A percentile compares a stretch with the other conserved stretches of the same genome.
Evolutionary conservation across 1,140 invertebrate species (phyloP).

Genomic region (Metopolophium dirhodum): DNA sequence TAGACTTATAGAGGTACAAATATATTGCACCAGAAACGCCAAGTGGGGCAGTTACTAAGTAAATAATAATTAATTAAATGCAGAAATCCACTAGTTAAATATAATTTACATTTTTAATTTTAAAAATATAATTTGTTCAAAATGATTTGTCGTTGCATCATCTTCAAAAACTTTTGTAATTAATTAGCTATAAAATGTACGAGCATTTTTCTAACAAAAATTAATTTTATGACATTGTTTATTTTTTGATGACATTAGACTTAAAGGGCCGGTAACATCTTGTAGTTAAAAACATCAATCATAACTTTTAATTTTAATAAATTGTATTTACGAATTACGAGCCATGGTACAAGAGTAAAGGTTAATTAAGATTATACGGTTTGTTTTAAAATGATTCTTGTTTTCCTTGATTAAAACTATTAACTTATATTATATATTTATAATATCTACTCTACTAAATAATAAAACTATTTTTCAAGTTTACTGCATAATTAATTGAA

Average conservation of each 20-base stretch:
- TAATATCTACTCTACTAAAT: background rate
- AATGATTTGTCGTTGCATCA: too few relatives aligned
- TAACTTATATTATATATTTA: background rate
- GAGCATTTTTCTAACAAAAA: background rate
- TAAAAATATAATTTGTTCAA: too few relatives aligned
- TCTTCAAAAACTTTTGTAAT: background rate
- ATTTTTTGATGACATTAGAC: background rate
- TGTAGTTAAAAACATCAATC: background rate
- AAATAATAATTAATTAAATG: background rate
- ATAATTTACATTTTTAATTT: too few relatives aligned
- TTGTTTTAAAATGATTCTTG: background rate
- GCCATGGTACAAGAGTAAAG: background rate
- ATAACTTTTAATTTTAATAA: background rate
- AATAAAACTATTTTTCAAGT: background rate
- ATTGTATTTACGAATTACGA: background rate
- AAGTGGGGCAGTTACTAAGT: background rate
- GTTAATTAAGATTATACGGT: background rate
- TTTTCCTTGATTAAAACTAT: background rate
- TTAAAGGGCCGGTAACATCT: background rate
- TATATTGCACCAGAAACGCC: too few relatives aligned
- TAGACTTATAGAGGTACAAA: too few relatives aligned
- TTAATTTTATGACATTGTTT: background rate
- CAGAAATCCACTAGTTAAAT: background rate
- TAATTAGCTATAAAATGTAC: background rate
- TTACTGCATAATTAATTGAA: background rate